phyloP scores from a whole-genome alignment of 1,140 invertebrate genomes.

The Andricus grossulariae region DNA sequence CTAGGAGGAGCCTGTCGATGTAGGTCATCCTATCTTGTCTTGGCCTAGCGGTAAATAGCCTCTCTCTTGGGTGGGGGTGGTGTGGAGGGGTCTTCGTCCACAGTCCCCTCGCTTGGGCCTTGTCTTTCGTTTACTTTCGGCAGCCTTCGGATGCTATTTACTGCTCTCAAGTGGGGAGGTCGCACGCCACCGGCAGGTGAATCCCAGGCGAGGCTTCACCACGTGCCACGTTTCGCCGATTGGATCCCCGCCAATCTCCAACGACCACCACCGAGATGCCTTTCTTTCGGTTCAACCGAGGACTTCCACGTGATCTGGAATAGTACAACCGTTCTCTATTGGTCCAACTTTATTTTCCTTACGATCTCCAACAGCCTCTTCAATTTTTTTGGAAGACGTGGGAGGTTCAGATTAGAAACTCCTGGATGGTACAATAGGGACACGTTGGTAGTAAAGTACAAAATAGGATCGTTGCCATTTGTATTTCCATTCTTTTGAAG shows the following conservation, averaged over 20 bases:
- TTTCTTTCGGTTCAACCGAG: slow-evolving; percentile 8
- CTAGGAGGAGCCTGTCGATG: slow-evolving; percentile 74
- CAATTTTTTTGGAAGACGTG: neutral
- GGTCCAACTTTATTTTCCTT: slow-evolving; percentile 1
- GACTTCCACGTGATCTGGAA: slow-evolving; percentile 17
- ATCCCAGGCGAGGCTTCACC: slow-evolving; percentile 49
- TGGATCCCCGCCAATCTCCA: slow-evolving; percentile 52
- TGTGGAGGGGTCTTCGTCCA: slow-evolving; percentile 51
- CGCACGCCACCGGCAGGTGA: slow-evolving; percentile 38
- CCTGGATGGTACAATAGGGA: too few species aligned
- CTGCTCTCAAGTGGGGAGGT: slow-evolving; percentile 17
- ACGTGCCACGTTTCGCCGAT: slow-evolving; percentile 54
- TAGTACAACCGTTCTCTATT: slow-evolving; percentile 13
- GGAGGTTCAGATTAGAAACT: too few species aligned
- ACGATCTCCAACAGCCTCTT: slow-evolving; percentile 16
- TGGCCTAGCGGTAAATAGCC: slow-evolving; percentile 63
- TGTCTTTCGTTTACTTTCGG: slow-evolving; percentile 32
- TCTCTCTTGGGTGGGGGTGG: slow-evolving; percentile 59
- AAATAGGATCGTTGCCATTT: too few species aligned
- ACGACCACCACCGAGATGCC: slow-evolving; percentile 33
- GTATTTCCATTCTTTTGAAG: too few species aligned
- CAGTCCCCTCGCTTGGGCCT: slow-evolving; percentile 9
- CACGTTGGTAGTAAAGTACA: too few species aligned
- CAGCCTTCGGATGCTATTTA: neutral
- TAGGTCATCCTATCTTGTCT: slow-evolving; percentile 74